Conservation (phyloP, 2,797 vertebrate genomes). For the Esox lucius region DNA sequence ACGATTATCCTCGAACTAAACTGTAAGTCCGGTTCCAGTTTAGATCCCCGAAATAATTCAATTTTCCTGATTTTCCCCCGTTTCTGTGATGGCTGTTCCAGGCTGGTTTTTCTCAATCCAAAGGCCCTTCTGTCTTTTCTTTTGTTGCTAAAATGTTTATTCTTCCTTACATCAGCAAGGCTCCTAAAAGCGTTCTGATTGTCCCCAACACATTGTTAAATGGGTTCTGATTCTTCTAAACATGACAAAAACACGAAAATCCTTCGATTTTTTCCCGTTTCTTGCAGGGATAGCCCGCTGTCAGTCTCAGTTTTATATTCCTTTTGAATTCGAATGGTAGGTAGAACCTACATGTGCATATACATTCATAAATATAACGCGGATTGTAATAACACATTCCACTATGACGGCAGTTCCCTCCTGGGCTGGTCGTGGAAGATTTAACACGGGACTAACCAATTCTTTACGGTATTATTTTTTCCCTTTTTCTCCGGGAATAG, state of each 20-base stretch:
- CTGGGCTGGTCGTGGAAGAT: slow-evolving; percentile 54
- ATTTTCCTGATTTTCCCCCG: slow-evolving; percentile 62
- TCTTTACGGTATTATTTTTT: slow-evolving; percentile 59
- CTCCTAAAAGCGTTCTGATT: slow-evolving; percentile 65
- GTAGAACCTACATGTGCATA: slow-evolving; percentile 69
- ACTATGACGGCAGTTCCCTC: slow-evolving; percentile 60
- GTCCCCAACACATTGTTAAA: slow-evolving; percentile 26
- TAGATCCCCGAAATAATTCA: slow-evolving; percentile 47
- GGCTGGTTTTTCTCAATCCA: slow-evolving; percentile 59
- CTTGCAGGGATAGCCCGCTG: slow-evolving; percentile 66
- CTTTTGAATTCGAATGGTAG: slow-evolving; percentile 56
- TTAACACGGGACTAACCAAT: slow-evolving; percentile 56
- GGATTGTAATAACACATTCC: slow-evolving; percentile 64
- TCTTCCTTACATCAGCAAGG: slow-evolving; percentile 63
- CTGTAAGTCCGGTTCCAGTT: slow-evolving; percentile 57
- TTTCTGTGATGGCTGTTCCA: slow-evolving; percentile 69
- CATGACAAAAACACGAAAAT: slow-evolving; percentile 56
- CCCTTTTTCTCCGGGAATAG: slow-evolving; percentile 69
- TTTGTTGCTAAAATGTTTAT: slow-evolving; percentile 70
- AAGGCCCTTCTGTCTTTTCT: slow-evolving; percentile 67
- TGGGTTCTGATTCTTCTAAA: slow-evolving; percentile 36
- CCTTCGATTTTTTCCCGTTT: slow-evolving; percentile 64
- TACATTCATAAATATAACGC: slow-evolving; percentile 65
- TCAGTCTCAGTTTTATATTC: slow-evolving; percentile 61
- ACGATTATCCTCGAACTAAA: slow-evolving; percentile 48